Conservation (phyloP, 2,113 vertebrate genomes). For the Cochlearius cochlearius region DNA sequence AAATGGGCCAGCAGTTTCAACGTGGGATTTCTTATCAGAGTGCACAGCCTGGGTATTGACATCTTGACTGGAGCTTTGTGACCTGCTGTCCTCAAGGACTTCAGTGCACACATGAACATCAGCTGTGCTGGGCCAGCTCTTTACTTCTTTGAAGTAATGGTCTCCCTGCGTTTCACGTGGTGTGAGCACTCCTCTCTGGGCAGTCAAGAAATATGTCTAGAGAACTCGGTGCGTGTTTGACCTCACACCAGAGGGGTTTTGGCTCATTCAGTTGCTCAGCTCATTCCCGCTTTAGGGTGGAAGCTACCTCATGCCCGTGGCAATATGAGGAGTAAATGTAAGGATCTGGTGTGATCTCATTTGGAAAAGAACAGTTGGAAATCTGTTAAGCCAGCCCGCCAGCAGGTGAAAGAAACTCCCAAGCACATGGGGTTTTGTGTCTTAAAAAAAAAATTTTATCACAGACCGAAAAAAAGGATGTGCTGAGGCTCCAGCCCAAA, state of each 20-base stretch:
- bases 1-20: neutral
- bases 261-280: neutral
- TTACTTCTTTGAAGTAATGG: neutral
- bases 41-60: fast-evolving
- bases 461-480: neutral
- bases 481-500: neutral
- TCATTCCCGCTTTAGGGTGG: neutral
- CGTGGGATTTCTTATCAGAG: neutral
- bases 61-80: neutral
- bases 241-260: neutral
- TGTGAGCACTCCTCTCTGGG: neutral
- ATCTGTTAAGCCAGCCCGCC: neutral
- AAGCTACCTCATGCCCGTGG: neutral
- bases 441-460: neutral
- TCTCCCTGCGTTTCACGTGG: neutral
- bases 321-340: neutral
- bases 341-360: neutral
- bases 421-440: neutral
- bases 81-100: neutral
- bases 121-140: neutral
- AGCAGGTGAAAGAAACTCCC: neutral
- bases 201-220: neutral
- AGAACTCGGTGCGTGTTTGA: neutral
- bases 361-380: neutral
- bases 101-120: neutral